Evolutionary conservation across 2,113 vertebrate genomes (phyloP).

Genomic region (Phocoena phocoena): DNA sequence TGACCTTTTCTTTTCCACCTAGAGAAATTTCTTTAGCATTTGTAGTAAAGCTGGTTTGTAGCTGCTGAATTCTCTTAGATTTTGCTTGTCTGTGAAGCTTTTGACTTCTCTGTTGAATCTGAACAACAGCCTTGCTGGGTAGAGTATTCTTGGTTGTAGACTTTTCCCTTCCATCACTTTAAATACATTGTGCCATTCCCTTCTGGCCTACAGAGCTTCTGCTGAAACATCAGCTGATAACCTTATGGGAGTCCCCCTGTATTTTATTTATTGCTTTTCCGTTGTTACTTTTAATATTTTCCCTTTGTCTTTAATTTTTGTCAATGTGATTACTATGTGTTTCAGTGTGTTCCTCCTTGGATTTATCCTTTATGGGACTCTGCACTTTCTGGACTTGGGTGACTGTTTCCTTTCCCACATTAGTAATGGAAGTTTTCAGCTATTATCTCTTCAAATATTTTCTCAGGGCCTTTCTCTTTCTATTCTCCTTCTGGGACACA

Average conservation of each 20-base stretch:
- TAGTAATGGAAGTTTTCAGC: background rate
- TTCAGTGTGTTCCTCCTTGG: background rate
- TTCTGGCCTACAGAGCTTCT: background rate
- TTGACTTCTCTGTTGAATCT: background rate
- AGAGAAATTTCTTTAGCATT: background rate
- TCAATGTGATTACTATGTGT: background rate
- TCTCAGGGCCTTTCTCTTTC: background rate
- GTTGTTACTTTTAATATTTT: background rate
- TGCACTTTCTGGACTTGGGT: background rate
- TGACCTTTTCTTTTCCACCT: background rate
- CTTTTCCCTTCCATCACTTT: background rate
- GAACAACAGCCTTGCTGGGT: background rate
- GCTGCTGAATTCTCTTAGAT: background rate
- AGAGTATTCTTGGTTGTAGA: background rate
- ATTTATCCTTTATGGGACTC: background rate
- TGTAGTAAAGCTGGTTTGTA: background rate
- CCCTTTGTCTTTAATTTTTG: background rate
- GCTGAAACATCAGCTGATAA: background rate
- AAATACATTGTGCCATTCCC: background rate
- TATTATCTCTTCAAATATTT: background rate
- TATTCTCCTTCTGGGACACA: background rate
- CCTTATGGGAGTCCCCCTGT: background rate
- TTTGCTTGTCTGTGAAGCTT: background rate
- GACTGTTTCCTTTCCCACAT: background rate
- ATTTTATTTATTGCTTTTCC: background rate